These are phyloP conservation scores for Archivesica marissinica DNA, from an alignment of 1,140 invertebrate species.

Conservation along the genomic window DNA sequence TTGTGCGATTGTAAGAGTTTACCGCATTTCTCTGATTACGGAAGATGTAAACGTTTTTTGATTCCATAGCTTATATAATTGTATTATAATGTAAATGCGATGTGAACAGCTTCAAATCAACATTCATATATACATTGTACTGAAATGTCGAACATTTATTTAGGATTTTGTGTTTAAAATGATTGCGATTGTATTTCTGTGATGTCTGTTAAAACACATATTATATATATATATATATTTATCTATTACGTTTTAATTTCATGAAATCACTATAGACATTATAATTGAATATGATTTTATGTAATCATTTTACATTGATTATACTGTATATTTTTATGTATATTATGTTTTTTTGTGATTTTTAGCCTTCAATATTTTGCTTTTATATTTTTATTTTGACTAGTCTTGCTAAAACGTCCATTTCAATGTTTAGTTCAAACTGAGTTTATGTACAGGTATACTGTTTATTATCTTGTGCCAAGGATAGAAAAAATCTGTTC, in stretches of 20 bases:
- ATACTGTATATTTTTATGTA: background rate
- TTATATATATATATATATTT: background rate
- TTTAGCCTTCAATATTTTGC: background rate
- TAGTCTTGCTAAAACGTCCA: constrained; percentile 1
- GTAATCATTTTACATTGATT: no score
- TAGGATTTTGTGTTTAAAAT: background rate
- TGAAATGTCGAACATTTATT: background rate
- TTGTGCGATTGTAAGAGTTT: background rate
- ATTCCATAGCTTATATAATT: background rate
- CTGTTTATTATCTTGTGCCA: background rate
- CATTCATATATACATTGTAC: no score
- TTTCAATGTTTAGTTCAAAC: background rate
- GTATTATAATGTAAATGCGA: background rate
- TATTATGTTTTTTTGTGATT: background rate
- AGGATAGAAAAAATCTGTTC: background rate
- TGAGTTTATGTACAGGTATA: background rate
- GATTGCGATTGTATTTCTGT: constrained; percentile 2
- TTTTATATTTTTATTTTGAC: constrained; percentile 2
- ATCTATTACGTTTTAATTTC: constrained; percentile 13
- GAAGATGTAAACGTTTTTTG: background rate
- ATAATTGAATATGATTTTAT: background rate
- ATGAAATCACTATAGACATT: background rate
- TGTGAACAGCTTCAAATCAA: no score
- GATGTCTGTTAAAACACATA: background rate
- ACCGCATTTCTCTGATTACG: background rate